phyloP scores from a whole-genome alignment of 2,113 vertebrate genomes.

The Gavia stellata region DNA sequence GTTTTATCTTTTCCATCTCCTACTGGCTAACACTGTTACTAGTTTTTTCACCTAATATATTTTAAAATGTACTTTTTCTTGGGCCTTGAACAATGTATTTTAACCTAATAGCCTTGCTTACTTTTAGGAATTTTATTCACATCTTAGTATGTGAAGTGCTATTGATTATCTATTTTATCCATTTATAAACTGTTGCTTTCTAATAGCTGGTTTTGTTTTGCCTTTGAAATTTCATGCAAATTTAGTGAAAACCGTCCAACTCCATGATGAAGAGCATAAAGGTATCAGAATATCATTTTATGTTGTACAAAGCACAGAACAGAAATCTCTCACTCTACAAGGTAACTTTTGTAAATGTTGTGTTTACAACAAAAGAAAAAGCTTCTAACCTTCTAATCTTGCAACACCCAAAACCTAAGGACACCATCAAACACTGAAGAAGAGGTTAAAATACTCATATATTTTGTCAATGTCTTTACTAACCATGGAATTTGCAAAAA shows the following conservation, averaged over 20 bases:
- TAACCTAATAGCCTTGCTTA: neutral
- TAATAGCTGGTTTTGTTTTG: neutral
- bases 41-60: neutral
- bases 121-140: neutral
- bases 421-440: neutral
- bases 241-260: neutral
- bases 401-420: neutral
- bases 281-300: neutral
- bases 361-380: neutral
- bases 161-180: neutral
- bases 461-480: neutral
- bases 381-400: neutral
- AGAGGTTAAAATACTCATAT: neutral
- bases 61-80: neutral
- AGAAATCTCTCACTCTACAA: neutral
- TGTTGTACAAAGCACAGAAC: neutral
- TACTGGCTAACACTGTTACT: neutral
- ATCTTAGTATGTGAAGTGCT: neutral
- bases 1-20: neutral
- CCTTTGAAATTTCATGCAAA: neutral
- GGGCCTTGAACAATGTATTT: neutral
- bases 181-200: neutral
- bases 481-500: neutral
- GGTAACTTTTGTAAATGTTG: neutral
- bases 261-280: neutral